Evolutionary conservation across 2,797 vertebrate genomes (phyloP).

Genomic region (Bucorvus abyssinicus): DNA sequence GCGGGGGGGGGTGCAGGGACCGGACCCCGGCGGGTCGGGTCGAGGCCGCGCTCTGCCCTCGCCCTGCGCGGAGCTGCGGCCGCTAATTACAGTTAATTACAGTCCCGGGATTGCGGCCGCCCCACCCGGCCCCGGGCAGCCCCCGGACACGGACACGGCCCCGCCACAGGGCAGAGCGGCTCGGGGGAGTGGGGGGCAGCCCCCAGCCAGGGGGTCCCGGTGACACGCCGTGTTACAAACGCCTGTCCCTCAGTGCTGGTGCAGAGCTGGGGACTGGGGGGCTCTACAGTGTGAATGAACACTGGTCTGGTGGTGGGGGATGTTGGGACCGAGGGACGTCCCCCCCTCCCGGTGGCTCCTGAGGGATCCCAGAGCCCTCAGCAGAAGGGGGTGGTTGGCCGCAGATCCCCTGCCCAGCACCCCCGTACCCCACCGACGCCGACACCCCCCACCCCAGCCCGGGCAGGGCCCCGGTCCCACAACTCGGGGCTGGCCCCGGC

Average conservation of each 20-base stretch:
- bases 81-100: slow-evolving; percentile 42
- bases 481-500: no score
- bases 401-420: not conserved
- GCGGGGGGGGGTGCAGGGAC: slow-evolving; percentile 34
- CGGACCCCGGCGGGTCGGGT: not conserved
- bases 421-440: not conserved
- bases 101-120: not conserved
- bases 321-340: not conserved
- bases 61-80: not conserved
- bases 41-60: not conserved
- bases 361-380: not conserved
- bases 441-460: not conserved
- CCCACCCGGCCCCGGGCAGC: not conserved
- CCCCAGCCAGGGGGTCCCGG: not conserved
- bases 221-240: not conserved
- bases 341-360: not conserved
- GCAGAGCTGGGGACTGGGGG: not conserved
- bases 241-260: not conserved
- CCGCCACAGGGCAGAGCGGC: not conserved
- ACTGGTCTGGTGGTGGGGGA: accelerated
- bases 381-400: not conserved
- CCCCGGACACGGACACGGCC: not conserved
- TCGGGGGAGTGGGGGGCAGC: not conserved
- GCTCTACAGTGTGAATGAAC: not conserved
- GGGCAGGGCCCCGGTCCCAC: no score